Evolutionary conservation across 2,797 vertebrate genomes (phyloP), one percentile per base, ranked within the genome.

Genomic region (Podargus strigoides): DNA sequence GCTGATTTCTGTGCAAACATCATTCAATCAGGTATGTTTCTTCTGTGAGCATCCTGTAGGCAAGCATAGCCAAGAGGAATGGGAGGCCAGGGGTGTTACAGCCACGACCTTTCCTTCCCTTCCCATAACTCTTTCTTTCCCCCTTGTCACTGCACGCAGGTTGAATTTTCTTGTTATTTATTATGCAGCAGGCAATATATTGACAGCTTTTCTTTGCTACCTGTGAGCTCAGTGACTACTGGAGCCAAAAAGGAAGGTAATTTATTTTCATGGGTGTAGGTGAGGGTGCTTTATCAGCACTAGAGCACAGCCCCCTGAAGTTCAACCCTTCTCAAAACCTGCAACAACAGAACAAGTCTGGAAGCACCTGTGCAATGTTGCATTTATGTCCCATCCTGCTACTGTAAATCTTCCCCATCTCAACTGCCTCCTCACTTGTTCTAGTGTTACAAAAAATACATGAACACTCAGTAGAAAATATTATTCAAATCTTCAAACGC

Each of bases 111-210:
- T 50, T 5, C 50, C 41, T 62, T 80, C 47, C 17, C 34, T 83
- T 63, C 72, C 23, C 8, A 9, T 34, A 64, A 30, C 32, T 42
- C 60, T 24, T 32, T 42, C 60, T 63, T 76, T 37, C 21, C 8
- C 14, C 18, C 26, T 72, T 87, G 55, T 62, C 56, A 53, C 34
- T 46, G n/a, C 24, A 16, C 10, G 46, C 55, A 85, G 44, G 34
- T 13, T 62, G 72, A 86, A 67, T 80, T 85, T 78, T 89, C n/a
- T 47, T 77, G 78, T 60, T 93, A 82, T 60, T 93, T 76, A 91
- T 94, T 80, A 72, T 12, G 6, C 39, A 42, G 36, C 7, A 53
- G 41, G 55, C 4, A 5, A 69, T n/a, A 30, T 6, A 79, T n/a
- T 2, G 7, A 64, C 77, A 63, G 10, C 8, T n/a, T 73, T 84